phyloP scores from a whole-genome alignment of 2,888 invertebrate genomes.

The Pseudococcus jackbeardsleyi region DNA sequence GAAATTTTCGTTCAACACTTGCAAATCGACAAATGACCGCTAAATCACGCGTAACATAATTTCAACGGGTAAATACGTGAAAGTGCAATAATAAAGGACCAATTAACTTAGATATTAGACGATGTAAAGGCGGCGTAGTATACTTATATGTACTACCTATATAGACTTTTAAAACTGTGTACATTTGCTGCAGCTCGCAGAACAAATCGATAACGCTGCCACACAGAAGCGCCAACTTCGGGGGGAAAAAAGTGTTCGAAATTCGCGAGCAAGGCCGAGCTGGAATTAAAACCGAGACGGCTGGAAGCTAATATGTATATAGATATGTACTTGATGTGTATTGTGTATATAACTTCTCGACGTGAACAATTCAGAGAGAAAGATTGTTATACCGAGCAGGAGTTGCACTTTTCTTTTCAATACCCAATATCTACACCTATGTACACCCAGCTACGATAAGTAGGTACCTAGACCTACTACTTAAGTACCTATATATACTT shows the following conservation, averaged over 20 bases:
- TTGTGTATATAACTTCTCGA: not conserved
- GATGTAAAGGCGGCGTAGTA: not conserved
- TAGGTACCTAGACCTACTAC: too few species aligned
- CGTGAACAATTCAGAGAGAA: not conserved
- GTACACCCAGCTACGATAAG: not conserved
- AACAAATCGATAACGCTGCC: slow-evolving; percentile 30
- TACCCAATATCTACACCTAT: too few species aligned
- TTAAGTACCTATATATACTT: not conserved
- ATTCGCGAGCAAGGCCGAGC: slow-evolving; percentile 17
- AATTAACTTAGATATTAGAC: slow-evolving; percentile 8
- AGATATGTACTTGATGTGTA: not conserved
- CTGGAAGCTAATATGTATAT: not conserved
- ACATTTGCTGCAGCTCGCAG: slow-evolving; percentile 27
- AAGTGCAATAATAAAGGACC: not conserved
- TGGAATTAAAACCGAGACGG: not conserved
- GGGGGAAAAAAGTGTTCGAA: not conserved
- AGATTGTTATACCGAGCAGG: not conserved
- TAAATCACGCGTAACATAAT: not conserved
- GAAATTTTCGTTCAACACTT: not conserved
- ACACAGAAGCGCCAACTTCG: slow-evolving; percentile 10
- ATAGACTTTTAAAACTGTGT: not conserved
- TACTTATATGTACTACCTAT: too few species aligned
- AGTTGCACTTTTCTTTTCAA: not conserved
- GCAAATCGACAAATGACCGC: not conserved
- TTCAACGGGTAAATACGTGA: not conserved